Base-by-base conservation (phyloP, 2,797 vertebrate species). In the Anniella stebbinsi region DNA sequence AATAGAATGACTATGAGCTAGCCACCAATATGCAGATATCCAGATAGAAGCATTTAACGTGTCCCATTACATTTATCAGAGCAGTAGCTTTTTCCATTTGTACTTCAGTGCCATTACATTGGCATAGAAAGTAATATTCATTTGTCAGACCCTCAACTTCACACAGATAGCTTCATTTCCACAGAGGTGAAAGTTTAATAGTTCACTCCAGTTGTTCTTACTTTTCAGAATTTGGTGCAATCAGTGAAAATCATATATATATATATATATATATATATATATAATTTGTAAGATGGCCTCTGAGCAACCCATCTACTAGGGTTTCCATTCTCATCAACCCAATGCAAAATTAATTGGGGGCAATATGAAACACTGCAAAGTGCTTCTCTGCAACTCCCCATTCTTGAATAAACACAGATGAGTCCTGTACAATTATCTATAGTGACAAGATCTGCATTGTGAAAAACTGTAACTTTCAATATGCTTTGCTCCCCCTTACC, bases 111-210 rank as follows among this genome's bases (percentile, higher is more conserved):
- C 87, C 92, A 95, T 96, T 96, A 93, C 0, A 0, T 63, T 87
- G 88, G 84, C 95, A 92, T 23, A 91, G 92, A 95, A 95, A 95
- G 90, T 88, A 94, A 95, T 95, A 90, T 95, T 95, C 93, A 94
- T 93, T 95, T 95, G 88, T 94, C 94, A 96, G 90, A 75, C 88
- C 94, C 93, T 95, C 90, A 78, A 91, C 91, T 96, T 95, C 54
- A 75, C 88, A 94, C 90, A 92, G 0, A 91, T 84, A 93, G 70
- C 72, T 92, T 94, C 92, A 96, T 96, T 96, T 95, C 89, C 92
- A 95, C 84, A 89, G 88, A 95, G 93, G 94, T 95, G 94, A 95
- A 94, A 88, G 93, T 92, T 89, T 93, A 95, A 93, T 91, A 92
- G 92, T 90, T 93, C 94, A 93, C 87, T 93, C 2, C 0, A 95